A percentile compares a stretch with the other conserved stretches of the same genome.
Conservation (phyloP, 2,797 vertebrate species). For the Cryptoprocta ferox region DNA sequence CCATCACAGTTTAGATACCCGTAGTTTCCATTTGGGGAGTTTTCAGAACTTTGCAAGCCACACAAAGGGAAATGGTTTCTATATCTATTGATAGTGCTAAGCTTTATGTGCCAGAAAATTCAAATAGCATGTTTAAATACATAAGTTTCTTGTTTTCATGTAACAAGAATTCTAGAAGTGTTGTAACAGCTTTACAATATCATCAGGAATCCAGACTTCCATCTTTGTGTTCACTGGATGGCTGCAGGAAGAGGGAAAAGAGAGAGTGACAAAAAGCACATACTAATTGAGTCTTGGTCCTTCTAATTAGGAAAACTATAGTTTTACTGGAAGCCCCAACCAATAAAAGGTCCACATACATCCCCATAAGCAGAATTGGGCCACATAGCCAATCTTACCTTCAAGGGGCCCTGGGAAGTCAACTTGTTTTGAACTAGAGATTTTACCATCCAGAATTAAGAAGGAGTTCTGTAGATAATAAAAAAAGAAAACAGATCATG, state of each 20-base stretch:
- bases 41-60: not conserved
- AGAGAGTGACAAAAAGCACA: not conserved
- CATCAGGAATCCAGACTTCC: not conserved
- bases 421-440: not conserved
- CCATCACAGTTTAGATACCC: not conserved
- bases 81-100: not conserved
- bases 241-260: not conserved
- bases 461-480: not conserved
- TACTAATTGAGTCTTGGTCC: not conserved
- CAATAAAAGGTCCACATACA: not conserved
- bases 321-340: not conserved
- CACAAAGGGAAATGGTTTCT: not conserved
- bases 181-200: not conserved
- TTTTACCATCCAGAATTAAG: not conserved
- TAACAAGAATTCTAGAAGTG: not conserved
- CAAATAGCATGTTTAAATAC: not conserved
- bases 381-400: not conserved
- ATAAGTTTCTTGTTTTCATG: not conserved
- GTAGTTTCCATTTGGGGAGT: not conserved
- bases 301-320: not conserved
- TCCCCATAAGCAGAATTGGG: not conserved
- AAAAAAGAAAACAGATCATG: not conserved
- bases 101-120: not conserved
- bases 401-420: not conserved
- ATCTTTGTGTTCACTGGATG: not conserved